These are phyloP conservation scores for Eremophila alpestris DNA, from an alignment of 2,797 vertebrate genomes.

Conservation along the genomic window DNA sequence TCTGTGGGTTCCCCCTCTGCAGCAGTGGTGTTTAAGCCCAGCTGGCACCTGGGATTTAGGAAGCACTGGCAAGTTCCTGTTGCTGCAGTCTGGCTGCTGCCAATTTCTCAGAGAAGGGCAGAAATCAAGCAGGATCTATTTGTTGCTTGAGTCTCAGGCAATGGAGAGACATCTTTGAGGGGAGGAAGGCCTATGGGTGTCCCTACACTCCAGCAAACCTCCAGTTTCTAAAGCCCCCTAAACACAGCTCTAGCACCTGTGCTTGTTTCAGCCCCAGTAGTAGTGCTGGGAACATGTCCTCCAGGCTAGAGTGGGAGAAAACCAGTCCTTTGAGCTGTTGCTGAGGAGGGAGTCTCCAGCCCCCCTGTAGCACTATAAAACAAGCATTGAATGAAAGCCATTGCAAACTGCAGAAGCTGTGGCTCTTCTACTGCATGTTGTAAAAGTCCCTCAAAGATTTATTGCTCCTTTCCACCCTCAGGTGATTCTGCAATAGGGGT, in stretches of 20 bases:
- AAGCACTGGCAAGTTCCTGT: not conserved
- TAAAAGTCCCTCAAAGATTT: slow-evolving; percentile 8
- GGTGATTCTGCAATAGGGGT: slow-evolving; percentile 26
- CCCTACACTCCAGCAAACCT: not conserved
- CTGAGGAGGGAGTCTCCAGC: not conserved
- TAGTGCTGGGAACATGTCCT: not conserved
- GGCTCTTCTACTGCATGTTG: not conserved
- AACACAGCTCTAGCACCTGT: not conserved
- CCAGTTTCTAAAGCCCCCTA: not conserved
- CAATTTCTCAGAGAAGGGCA: not conserved
- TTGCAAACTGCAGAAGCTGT: not conserved
- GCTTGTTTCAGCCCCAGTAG: not conserved
- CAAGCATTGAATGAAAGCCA: not conserved
- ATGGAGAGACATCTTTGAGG: not conserved
- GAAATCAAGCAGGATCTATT: not conserved
- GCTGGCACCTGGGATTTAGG: not conserved
- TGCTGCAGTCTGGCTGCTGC: not conserved
- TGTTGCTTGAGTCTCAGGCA: not conserved
- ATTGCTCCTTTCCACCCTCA: not conserved
- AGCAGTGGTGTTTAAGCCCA: not conserved
- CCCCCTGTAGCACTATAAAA: not conserved
- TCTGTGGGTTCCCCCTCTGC: not conserved
- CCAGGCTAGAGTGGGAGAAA: not conserved
- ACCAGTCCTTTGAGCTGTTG: not conserved
- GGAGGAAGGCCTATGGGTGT: not conserved